phyloP scores from a whole-genome alignment of 92 coral and sea anemone genomes.

The Phenganax marumi region DNA sequence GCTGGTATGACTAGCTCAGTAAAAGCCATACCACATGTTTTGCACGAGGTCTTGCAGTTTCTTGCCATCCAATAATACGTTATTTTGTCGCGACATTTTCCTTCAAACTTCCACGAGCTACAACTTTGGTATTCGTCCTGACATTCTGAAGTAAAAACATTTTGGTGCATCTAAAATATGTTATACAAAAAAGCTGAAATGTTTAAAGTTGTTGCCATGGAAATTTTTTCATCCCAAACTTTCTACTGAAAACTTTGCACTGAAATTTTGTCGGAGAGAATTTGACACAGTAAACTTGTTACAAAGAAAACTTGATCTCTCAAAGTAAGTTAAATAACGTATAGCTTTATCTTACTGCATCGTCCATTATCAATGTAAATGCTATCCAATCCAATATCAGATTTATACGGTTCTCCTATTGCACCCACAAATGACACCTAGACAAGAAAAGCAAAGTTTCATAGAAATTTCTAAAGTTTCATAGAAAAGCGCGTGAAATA shows the following conservation, averaged over 20 bases:
- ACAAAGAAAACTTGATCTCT: not conserved
- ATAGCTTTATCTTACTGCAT: constrained; percentile 26
- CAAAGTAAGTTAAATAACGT: too few species aligned
- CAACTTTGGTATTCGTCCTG: constrained; percentile 15
- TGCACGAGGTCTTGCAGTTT: constrained; percentile 1
- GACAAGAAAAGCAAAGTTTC: not conserved
- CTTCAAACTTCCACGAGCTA: not conserved
- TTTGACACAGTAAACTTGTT: too few species aligned
- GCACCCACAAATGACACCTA: constrained; percentile 26
- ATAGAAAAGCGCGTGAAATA: too few species aligned
- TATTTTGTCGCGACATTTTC: not conserved
- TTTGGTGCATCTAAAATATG: too few species aligned
- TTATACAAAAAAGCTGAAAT: too few species aligned
- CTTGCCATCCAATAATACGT: constrained; percentile 4
- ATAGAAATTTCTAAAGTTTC: too few species aligned
- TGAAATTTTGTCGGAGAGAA: too few species aligned
- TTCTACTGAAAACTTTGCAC: too few species aligned
- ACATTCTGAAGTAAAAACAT: not conserved
- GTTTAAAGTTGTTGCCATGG: too few species aligned
- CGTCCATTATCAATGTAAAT: constrained; percentile 32
- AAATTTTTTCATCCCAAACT: too few species aligned
- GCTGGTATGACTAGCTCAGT: too few species aligned
- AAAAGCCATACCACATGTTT: not conserved
- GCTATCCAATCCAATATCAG: constrained; percentile 32
- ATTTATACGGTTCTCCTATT: not conserved